phyloP scores from a whole-genome alignment of 2,113 vertebrate species.

The Numida meleagris region DNA sequence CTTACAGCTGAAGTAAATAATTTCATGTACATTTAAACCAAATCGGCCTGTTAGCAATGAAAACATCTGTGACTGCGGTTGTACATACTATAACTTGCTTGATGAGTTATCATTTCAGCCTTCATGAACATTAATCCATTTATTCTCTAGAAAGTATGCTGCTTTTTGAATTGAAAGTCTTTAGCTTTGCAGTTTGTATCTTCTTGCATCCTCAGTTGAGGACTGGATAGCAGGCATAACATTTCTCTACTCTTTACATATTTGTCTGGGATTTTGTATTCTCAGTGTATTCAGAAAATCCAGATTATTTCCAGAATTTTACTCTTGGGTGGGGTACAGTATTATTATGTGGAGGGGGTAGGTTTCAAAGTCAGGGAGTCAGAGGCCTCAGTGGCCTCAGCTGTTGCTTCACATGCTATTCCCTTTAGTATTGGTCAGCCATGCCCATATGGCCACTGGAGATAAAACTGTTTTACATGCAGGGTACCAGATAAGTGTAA shows the following conservation, averaged over 20 bases:
- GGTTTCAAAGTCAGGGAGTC: background rate
- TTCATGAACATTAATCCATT: background rate
- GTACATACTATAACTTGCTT: background rate
- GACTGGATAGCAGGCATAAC: background rate
- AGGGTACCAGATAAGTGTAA: too few species aligned
- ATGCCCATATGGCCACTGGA: background rate
- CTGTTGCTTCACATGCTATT: background rate
- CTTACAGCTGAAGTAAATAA: background rate
- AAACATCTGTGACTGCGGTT: background rate
- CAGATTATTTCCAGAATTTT: background rate
- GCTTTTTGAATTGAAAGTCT: background rate
- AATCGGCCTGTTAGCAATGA: background rate
- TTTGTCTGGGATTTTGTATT: background rate
- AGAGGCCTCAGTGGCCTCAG: background rate
- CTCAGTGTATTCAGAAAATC: background rate
- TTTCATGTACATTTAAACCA: background rate
- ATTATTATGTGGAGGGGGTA: background rate
- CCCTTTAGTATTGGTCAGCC: background rate
- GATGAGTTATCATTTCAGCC: background rate
- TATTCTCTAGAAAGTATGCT: background rate
- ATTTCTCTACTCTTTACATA: background rate
- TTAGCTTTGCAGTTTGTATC: background rate
- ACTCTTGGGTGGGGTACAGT: background rate
- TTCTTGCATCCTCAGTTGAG: background rate
- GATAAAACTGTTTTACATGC: background rate